Evolutionary conservation across 1,140 invertebrate species (phyloP), one percentile per base, ranked within the genome.

Genomic region (Dryas iulia): DNA sequence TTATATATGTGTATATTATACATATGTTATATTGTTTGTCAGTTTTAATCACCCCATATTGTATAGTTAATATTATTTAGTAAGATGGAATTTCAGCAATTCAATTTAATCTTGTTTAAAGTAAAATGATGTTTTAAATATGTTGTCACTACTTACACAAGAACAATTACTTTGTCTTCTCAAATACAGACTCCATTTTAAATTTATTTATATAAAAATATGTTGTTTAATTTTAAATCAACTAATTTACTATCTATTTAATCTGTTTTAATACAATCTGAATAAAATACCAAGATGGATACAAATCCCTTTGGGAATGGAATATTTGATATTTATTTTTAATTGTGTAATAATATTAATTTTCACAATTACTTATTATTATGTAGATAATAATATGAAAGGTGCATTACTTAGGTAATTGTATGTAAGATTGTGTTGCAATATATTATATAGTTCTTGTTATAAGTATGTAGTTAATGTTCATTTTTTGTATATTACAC

Each of bases 381-480:
- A 47, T 7, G 8, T 47, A 18, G 39, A 18, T 21, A 47, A 21
- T 47, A 18, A 7, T 47, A 21, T 21, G 21, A 10, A 47, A 47
- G 39, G 39, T 47, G 39, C 39, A 47, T 47, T 47, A 47, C 39
- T 47, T 47, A 11, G 39, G 14, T 47, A 47, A 47, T 47, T 18
- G 14, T 47, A 47, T 39, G 6, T 47, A 47, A 21, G 14, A 47
- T 47, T 21, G 18, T 47, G 14, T 47, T 47, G 39, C 39, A 47
- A 47, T 47, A 47, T 47, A 47, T 47, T 18, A 47, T 47, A n/a
- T 47, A 47, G 39, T 47, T 21, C n/a, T 47, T 47, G 39, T 47
- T 47, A 39, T 47, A 47, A 21, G 14, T 47, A 47, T 47, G 2
- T 47, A 47, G 39, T 10, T 47, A 47, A 18, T 21, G 14, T 47